A percentile compares a stretch with the other conserved stretches of the same genome.
These are phyloP conservation scores for Gymnorhina tibicen DNA, from an alignment of 2,113 vertebrate species.

Conservation along the genomic window DNA sequence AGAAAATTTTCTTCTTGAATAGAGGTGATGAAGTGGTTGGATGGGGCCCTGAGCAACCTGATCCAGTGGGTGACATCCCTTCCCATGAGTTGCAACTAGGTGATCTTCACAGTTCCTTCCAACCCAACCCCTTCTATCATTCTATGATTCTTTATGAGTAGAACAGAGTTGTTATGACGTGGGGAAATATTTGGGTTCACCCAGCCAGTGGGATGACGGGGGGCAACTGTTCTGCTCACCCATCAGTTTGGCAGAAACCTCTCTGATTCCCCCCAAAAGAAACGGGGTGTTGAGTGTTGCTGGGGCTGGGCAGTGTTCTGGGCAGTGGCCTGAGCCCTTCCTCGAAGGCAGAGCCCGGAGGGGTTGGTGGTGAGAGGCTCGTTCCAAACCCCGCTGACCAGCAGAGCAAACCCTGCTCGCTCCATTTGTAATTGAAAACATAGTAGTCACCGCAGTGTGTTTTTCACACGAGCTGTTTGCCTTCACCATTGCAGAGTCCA, in stretches of 20 bases:
- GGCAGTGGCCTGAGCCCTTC: not conserved
- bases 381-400: not conserved
- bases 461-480: not conserved
- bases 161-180: not conserved
- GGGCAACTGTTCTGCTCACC: not conserved
- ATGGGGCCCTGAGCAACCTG: not conserved
- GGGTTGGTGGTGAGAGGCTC: not conserved
- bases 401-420: not conserved
- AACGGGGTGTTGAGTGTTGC: fast-evolving
- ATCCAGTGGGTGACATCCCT: not conserved
- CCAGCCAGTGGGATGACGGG: fast-evolving
- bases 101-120: not conserved
- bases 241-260: fast-evolving
- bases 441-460: not conserved
- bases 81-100: not conserved
- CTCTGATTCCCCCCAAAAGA: not conserved
- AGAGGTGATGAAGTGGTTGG: not conserved
- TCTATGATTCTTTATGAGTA: fast-evolving
- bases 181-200: not conserved
- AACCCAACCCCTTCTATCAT: not conserved
- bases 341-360: not conserved
- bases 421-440: not conserved
- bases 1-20: not conserved
- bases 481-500: not conserved
- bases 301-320: not conserved